Evolutionary conservation across 2,113 vertebrate species (phyloP).

Genomic region (Megaceryle maxima): DNA sequence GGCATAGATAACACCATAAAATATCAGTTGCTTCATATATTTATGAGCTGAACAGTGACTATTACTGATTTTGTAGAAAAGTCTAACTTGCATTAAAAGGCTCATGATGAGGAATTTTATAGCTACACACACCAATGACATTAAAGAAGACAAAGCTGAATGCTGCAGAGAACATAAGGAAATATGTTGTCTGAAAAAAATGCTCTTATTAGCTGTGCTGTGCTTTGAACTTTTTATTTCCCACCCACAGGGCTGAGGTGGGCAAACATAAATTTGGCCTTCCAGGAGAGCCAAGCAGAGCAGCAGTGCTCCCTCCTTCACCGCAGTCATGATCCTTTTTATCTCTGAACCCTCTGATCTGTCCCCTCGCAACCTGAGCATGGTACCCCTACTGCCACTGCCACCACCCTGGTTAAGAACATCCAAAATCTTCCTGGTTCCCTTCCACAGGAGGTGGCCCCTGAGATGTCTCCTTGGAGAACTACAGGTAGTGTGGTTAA

Average conservation of each 20-base stretch:
- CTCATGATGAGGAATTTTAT: background rate
- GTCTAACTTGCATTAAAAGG: background rate
- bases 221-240: background rate
- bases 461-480: background rate
- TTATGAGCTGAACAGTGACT: constrained; percentile 18
- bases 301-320: fast-evolving
- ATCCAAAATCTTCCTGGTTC: background rate
- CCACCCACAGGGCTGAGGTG: background rate
- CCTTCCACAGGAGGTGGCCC: background rate
- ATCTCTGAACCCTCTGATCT: fast-evolving
- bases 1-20: constrained; percentile 13
- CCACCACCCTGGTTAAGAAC: background rate
- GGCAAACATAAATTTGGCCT: background rate
- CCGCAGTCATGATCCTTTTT: background rate
- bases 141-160: background rate
- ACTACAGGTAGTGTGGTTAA: background rate
- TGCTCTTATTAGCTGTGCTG: background rate
- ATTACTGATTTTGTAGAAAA: constrained; percentile 13
- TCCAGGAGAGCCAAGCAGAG: background rate
- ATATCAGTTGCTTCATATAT: background rate
- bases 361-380: fast-evolving
- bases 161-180: background rate
- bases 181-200: background rate
- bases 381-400: no score
- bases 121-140: background rate